Evolutionary conservation across 2,797 vertebrate species (phyloP).

Genomic region (Knipowitschia caucasica): DNA sequence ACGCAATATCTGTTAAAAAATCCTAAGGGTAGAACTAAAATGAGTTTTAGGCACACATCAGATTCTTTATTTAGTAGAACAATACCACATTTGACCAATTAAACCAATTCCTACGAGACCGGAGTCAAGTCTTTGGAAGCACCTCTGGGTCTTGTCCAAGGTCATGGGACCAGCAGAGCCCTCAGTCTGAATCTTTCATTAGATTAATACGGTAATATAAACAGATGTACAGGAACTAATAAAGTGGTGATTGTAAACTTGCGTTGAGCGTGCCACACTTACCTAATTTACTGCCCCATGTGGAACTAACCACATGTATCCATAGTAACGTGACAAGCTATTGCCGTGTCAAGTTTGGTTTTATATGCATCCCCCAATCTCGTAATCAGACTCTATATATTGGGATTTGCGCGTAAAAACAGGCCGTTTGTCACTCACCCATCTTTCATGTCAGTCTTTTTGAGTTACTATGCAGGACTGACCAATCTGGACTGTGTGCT

Average conservation of each 20-base stretch:
- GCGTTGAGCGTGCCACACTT: neutral
- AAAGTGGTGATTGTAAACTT: constrained; percentile 1
- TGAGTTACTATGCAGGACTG: too few species aligned
- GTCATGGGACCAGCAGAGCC: neutral
- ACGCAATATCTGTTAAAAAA: too few species aligned
- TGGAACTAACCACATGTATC: neutral
- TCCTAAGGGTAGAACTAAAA: too few species aligned
- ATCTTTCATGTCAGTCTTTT: too few species aligned
- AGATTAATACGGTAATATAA: constrained; percentile 2
- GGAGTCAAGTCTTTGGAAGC: neutral
- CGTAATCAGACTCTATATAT: too few species aligned
- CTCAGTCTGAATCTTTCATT: neutral
- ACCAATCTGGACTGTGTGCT: too few species aligned
- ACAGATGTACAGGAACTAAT: neutral
- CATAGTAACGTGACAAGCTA: neutral
- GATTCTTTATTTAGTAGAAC: too few species aligned
- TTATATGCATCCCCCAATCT: too few species aligned
- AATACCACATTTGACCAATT: too few species aligned
- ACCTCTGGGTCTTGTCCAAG: neutral
- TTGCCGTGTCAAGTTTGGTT: neutral
- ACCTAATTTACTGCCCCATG: neutral
- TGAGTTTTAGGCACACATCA: too few species aligned
- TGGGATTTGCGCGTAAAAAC: too few species aligned
- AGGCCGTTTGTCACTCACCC: too few species aligned
- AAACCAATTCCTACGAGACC: neutral